Conservation (phyloP, 1,140 invertebrate species). For the Temnothorax curvispinosus region DNA sequence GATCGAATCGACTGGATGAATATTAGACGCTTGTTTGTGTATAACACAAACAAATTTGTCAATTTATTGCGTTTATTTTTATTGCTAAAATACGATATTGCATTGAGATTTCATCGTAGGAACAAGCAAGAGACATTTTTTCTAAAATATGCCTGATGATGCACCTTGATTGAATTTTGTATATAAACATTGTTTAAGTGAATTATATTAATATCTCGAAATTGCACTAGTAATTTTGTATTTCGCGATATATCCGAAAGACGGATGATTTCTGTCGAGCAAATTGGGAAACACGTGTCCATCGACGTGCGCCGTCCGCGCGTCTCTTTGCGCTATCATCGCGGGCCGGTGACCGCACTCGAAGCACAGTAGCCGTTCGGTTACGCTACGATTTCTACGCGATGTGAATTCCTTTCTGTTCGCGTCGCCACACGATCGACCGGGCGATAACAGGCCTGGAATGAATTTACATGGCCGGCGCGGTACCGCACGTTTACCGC, state of each 20-base stretch:
- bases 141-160: not conserved
- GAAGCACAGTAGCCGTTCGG: constrained; percentile 72
- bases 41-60: not conserved
- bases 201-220: not conserved
- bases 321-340: constrained; percentile 55
- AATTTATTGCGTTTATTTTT: not conserved
- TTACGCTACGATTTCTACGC: constrained; percentile 67
- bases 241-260: constrained; percentile 4
- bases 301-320: constrained; percentile 19
- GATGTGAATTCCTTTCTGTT: constrained; percentile 42
- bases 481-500: not conserved
- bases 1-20: not conserved
- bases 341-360: constrained; percentile 65
- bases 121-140: not conserved
- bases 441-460: not conserved
- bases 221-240: not conserved
- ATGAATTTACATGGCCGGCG: constrained; percentile 16
- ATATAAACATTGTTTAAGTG: not conserved
- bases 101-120: constrained; percentile 5
- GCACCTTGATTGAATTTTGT: not conserved
- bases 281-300: constrained; percentile 27
- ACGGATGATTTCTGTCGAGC: not conserved
- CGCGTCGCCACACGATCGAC: constrained; percentile 58
- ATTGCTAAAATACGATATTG: not conserved
- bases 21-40: not conserved